Percentiles rank a stretch among this genome's conserved stretches.
phyloP scores from a whole-genome alignment of 2,888 invertebrate genomes.

The Drosophila subsilvestris region DNA sequence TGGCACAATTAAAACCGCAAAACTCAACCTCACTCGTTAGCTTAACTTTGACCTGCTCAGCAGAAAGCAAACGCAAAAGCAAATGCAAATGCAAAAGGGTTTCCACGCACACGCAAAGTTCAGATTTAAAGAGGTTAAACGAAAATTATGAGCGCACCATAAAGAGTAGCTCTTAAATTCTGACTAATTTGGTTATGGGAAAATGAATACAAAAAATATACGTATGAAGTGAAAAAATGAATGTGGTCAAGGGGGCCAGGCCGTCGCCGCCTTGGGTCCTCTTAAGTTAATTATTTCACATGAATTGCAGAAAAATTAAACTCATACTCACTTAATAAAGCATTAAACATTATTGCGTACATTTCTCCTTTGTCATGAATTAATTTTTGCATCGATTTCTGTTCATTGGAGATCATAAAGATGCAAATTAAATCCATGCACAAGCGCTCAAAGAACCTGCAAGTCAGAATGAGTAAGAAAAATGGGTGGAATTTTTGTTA shows the following conservation, averaged over 20 bases:
- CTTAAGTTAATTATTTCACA: slow-evolving; percentile 67
- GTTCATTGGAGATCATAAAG: slow-evolving; percentile 39
- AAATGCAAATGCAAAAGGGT: slow-evolving; percentile 2
- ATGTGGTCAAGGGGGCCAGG: slow-evolving; percentile 38
- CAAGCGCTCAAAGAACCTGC: slow-evolving; percentile 32
- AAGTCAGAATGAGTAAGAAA: slow-evolving; percentile 52
- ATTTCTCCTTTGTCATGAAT: slow-evolving; percentile 25
- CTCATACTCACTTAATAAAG: slow-evolving; percentile 60
- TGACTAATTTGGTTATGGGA: slow-evolving; percentile 53
- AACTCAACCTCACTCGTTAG: slow-evolving; percentile 48
- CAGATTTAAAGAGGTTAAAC: slow-evolving; percentile 35
- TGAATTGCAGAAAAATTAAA: slow-evolving; percentile 61
- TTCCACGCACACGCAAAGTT: slow-evolving; percentile 35
- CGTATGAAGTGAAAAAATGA: slow-evolving; percentile 47
- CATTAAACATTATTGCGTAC: slow-evolving; percentile 42
- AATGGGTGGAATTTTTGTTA: slow-evolving; percentile 2
- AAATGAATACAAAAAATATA: slow-evolving; percentile 45
- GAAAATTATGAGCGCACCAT: slow-evolving; percentile 8
- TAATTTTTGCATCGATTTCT: slow-evolving; percentile 40
- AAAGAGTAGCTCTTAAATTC: slow-evolving; percentile 42
- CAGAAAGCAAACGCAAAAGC: neutral
- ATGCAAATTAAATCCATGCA: slow-evolving; percentile 25
- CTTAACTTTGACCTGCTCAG: slow-evolving; percentile 42
- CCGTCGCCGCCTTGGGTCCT: slow-evolving; percentile 1
- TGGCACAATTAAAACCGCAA: slow-evolving; percentile 76